phyloP scores from a whole-genome alignment of 2,113 vertebrate species.

The Bubo bubo region DNA sequence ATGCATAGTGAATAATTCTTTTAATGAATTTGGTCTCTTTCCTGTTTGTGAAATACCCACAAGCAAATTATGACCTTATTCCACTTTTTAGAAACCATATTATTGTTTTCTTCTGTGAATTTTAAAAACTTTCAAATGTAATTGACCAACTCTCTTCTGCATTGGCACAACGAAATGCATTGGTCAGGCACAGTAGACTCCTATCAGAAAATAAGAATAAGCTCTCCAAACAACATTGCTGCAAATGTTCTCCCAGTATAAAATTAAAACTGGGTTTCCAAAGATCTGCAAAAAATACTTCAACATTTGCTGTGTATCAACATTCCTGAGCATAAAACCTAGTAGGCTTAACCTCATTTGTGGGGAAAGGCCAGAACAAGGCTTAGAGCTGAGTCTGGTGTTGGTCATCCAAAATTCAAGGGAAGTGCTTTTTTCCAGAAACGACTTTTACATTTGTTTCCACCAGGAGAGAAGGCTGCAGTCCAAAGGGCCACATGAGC shows the following conservation, averaged over 20 bases:
- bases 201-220: not conserved
- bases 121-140: not conserved
- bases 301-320: not conserved
- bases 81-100: not conserved
- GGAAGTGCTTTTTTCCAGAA: not conserved
- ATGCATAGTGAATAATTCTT: not conserved
- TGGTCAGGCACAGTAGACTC: not conserved
- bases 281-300: not conserved
- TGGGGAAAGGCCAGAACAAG: not conserved
- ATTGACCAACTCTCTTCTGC: not conserved
- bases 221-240: not conserved
- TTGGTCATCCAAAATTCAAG: not conserved
- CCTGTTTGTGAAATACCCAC: not conserved
- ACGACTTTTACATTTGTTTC: not conserved
- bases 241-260: not conserved
- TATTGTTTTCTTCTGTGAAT: not conserved
- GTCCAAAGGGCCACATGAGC: not conserved
- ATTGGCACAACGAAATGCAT: not conserved
- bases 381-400: not conserved
- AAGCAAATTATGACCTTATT: not conserved
- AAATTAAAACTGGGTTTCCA: not conserved
- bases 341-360: not conserved
- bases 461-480: not conserved
- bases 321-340: not conserved
- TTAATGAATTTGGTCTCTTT: not conserved